Evolutionary conservation across 2,113 vertebrate genomes (phyloP).

Genomic region (Urocynchramus pylzowi): DNA sequence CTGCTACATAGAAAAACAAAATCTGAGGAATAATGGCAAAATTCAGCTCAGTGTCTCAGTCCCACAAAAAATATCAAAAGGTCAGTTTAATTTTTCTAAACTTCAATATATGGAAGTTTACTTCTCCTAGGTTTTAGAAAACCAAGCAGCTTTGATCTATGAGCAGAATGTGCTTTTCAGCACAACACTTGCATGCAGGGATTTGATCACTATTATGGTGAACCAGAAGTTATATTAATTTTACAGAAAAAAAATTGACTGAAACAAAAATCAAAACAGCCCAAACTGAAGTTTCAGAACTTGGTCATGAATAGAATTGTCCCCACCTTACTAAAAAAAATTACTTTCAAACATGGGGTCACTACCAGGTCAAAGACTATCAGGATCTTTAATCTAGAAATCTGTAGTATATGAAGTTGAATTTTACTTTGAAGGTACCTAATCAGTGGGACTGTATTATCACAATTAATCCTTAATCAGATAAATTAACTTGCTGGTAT

Average conservation of each 20-base stretch:
- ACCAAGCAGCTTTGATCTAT: neutral
- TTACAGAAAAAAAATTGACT: neutral
- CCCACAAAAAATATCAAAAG: neutral
- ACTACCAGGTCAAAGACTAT: neutral
- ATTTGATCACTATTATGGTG: neutral
- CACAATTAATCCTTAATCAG: constrained; percentile 43
- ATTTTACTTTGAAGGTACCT: neutral
- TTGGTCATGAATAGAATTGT: neutral
- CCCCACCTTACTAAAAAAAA: neutral
- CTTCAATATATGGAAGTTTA: neutral
- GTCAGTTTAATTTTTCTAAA: neutral
- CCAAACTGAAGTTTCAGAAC: neutral
- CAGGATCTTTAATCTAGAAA: neutral
- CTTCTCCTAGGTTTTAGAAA: neutral
- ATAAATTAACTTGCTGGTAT: constrained; percentile 14
- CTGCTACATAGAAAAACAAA: neutral
- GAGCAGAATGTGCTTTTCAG: neutral
- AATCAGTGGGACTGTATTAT: neutral
- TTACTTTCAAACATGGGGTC: neutral
- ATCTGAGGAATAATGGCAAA: neutral
- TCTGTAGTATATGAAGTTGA: neutral
- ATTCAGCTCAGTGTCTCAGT: neutral
- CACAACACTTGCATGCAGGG: neutral
- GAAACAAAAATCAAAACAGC: neutral
- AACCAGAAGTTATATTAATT: neutral